Percentiles rank a stretch among this genome's conserved stretches.
phyloP scores from a whole-genome alignment of 2,797 vertebrate genomes.

The Menidia menidia region DNA sequence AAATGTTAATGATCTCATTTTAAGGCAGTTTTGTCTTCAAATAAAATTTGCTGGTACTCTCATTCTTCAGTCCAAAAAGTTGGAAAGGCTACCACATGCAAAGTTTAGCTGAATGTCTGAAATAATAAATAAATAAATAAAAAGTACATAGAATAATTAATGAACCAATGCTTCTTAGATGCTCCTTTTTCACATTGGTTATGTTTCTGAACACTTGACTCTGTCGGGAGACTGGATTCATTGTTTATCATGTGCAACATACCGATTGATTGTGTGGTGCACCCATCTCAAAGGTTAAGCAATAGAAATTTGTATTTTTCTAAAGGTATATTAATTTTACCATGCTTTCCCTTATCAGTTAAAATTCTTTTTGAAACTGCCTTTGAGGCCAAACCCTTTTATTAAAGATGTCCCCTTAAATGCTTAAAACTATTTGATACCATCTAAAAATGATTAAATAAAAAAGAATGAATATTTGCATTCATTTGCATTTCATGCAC shows the following conservation, averaged over 20 bases:
- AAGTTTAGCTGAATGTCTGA: no score
- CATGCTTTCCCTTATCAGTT: no score
- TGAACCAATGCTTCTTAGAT: not conserved
- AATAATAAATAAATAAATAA: no score
- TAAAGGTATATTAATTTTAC: no score
- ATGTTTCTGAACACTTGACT: not conserved
- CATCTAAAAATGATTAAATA: not conserved
- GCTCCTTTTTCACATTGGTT: not conserved
- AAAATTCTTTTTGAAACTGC: not conserved
- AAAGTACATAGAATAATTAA: no score
- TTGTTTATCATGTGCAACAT: not conserved
- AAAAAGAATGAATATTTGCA: not conserved
- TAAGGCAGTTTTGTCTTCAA: no score
- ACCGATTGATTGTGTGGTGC: not conserved
- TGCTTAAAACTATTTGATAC: not conserved
- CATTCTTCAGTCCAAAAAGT: no score
- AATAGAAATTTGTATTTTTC: not conserved
- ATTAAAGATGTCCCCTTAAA: not conserved
- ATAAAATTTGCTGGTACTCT: no score
- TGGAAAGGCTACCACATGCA: no score
- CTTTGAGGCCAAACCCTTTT: not conserved
- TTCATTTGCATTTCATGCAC: no score
- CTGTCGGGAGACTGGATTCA: not conserved
- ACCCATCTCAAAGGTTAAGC: constrained; percentile 1
- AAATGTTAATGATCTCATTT: no score